phyloP scores from a whole-genome alignment of 2,888 invertebrate species.

The Hyalella azteca region DNA sequence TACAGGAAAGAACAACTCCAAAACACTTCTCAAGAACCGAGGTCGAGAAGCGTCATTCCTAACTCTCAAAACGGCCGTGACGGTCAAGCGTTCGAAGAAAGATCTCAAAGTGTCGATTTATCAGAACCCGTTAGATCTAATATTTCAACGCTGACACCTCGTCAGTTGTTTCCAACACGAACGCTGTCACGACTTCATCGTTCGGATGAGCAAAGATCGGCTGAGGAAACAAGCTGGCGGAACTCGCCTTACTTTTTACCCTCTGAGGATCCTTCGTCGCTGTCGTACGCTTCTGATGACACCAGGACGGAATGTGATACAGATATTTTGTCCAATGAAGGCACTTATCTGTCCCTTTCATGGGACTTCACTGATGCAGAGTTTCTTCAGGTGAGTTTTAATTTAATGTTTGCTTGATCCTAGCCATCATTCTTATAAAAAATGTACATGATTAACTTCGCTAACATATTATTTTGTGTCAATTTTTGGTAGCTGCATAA shows the following conservation, averaged over 20 bases:
- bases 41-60: slow-evolving; percentile 9
- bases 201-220: background rate
- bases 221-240: background rate
- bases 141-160: background rate
- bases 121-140: no score
- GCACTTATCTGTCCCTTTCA: slow-evolving; percentile 23
- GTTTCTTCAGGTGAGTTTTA: slow-evolving; percentile 24
- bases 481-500: background rate
- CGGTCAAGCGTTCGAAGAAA: background rate
- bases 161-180: background rate
- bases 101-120: background rate
- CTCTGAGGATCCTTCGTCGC: background rate
- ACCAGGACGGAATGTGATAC: slow-evolving; percentile 21
- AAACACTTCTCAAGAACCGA: background rate
- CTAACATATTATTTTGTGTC: background rate
- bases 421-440: background rate
- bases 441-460: background rate
- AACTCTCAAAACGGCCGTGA: background rate
- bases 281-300: background rate
- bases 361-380: slow-evolving; percentile 37
- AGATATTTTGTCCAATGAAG: slow-evolving; percentile 35
- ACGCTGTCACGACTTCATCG: background rate
- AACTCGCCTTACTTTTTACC: background rate
- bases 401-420: background rate
- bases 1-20: no score